Base-by-base conservation (phyloP, 2,113 vertebrate genomes). In the Gracilinanus agilis region DNA sequence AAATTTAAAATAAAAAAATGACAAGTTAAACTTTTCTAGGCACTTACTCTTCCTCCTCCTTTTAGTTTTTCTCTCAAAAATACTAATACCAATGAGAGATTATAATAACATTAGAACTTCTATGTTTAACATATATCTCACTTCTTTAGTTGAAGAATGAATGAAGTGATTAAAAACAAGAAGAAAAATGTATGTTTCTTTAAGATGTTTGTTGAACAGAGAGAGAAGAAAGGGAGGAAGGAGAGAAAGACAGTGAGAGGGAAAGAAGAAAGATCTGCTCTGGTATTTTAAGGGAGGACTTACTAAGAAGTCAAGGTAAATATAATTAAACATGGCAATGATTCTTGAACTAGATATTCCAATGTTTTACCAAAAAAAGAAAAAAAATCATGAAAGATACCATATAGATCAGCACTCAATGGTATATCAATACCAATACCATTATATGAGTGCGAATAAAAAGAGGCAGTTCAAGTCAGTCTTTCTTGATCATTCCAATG, bases 1-100 rank as follows among this genome's bases (percentile, higher is more conserved):
- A 95, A 0, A 54, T 93, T 54, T 92, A 7, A 13, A 96, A 91
- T 9, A 0, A 95, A 0, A 54, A 2, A 0, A 91, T 90, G 8
- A 3, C 11, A 94, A 54, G 24, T 95, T 94, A 97, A 93, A 56
- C 3, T 75, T 96, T 96, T 75, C 9, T 54, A 96, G 3, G 27
- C 3, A 89, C 93, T 94, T 29, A 25, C 93, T 92, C 93, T 23
- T 27, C 55, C 34, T 92, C 93, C 25, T 27, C 55, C 34, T 94
- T 96, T 94, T 55, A 97, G 88, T 27, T 88, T 92, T 19, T 89
- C 16, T 91, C 91, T 92, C 34, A 95, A 93, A 95, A 94, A 44
- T 53, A 90, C 58, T 10, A 40, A 83, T 83, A 16, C 9, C n/a
- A 40, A 40, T 75, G 24, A 93, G 56, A 93, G 94, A 90, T 9